Conservation (phyloP, 2,113 vertebrate genomes). For the Nyctereutes procyonoides region DNA sequence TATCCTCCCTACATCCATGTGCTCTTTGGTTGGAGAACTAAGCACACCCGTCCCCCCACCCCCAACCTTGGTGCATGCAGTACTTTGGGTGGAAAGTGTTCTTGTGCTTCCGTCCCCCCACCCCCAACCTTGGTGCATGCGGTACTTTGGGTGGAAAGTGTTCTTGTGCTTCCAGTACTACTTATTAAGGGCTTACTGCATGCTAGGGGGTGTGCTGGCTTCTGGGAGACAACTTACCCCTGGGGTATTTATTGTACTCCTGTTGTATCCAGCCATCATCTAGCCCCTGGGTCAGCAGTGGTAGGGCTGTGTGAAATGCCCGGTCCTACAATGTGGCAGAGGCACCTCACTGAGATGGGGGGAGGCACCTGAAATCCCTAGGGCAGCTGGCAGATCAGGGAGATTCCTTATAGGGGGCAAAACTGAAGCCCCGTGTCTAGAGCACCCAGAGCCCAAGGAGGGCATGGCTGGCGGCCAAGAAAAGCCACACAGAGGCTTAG, state of each 20-base stretch:
- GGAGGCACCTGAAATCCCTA: background rate
- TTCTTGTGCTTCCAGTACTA: background rate
- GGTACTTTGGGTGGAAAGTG: background rate
- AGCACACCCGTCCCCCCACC: background rate
- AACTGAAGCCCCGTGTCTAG: background rate
- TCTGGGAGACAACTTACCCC: background rate
- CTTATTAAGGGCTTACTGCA: background rate
- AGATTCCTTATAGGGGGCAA: background rate
- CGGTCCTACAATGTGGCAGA: background rate
- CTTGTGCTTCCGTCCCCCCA: background rate
- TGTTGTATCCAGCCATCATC: background rate
- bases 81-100: background rate
- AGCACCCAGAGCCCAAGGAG: background rate
- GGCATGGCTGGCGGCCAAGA: background rate
- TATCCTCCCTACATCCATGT: rapidly evolving
- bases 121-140: too few species aligned
- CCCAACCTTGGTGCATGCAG: background rate
- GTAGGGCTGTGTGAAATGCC: background rate
- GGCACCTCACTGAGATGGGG: background rate
- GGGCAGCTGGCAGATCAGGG: background rate
- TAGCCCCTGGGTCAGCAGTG: background rate
- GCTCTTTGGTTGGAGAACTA: background rate
- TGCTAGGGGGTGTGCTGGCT: background rate
- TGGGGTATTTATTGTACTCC: background rate
- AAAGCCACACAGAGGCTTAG: rapidly evolving